Evolutionary conservation across 2,888 invertebrate genomes (phyloP), one percentile per base, ranked within the genome.

Genomic region (Entomobrya proxima): DNA sequence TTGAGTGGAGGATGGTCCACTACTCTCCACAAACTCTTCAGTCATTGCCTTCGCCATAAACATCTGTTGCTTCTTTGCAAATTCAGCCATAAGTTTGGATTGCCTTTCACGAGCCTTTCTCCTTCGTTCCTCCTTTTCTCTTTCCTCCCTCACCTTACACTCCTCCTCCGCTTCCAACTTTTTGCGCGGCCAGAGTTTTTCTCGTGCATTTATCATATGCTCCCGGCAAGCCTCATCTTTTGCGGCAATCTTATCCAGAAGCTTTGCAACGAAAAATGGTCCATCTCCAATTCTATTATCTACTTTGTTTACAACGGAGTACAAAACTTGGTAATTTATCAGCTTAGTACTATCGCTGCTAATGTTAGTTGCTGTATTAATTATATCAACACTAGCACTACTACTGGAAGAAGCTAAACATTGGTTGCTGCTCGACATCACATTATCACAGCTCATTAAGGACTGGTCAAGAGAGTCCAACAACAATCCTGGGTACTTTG

Each of bases 21-120:
- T 78, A 93, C 94, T 91, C 94, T 94, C 89, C 6, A 82, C 80
- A 76, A 83, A 89, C 37, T 83, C 88, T 76, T 89, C 90, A 67
- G 91, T 91, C 92, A 94, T 94, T 1, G 95, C 94, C 87, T 94
- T 94, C 92, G 96, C 95, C 95, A 98, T 95, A 92, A 98, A 98
- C 91, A 96, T 95, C 90, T 96, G 96, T 92, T 98, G 98, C 90
- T 96, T 95, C 44, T 95, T 95, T 9, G 97, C 97, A 93, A 98
- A 98, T 91, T 98, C 97, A 40, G 95, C 96, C 96, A 98, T 97
- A 89, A 98, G 92, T 91, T 96, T 96, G 91, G 96, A 95, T 91
- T 98, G 98, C 0, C 98, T 94, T 91, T 98, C 98, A 90, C 96
- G 95, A 0, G 97, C 97, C 88, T 95, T 94, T 37, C 95, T 94